These are phyloP conservation scores for Acholoe squamosa DNA, from an alignment of 2,888 invertebrate genomes.

Conservation along the genomic window DNA sequence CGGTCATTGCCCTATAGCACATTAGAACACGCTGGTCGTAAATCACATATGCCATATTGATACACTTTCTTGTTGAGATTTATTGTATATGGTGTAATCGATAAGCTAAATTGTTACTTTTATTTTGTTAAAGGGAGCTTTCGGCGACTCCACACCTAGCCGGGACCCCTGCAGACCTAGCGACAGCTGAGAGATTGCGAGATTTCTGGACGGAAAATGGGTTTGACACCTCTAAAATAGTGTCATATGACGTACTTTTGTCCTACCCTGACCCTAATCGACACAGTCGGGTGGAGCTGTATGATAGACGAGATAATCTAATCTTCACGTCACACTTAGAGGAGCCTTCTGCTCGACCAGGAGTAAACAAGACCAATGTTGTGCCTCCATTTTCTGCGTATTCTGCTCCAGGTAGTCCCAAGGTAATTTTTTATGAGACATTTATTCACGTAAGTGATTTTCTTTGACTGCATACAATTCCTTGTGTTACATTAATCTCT, in stretches of 20 bases:
- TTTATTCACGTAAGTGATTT: not conserved
- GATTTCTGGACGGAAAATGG: conserved; percentile 75
- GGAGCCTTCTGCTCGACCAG: conserved; percentile 75
- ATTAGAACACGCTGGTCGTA: too few species aligned
- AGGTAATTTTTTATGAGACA: conserved; percentile 65
- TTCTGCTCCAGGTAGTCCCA: conserved; percentile 75
- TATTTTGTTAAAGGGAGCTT: conserved; percentile 65
- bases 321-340: conserved; percentile 72
- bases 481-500: too few species aligned
- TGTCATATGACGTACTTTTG: conserved; percentile 79
- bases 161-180: conserved; percentile 76
- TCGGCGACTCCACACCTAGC: conserved; percentile 77
- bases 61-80: too few species aligned
- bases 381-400: conserved; percentile 80
- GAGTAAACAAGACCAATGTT: conserved; percentile 75
- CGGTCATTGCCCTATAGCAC: too few species aligned
- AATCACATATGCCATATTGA: too few species aligned
- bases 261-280: conserved; percentile 74
- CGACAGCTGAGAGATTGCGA: conserved; percentile 74
- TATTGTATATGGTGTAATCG: too few species aligned
- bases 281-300: conserved; percentile 70
- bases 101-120: too few species aligned
- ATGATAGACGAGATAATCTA: conserved; percentile 69
- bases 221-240: conserved; percentile 76
- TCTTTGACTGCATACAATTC: not conserved